Percentiles rank a stretch among this genome's conserved stretches.
These are phyloP conservation scores for Alexandromys fortis DNA, from an alignment of 2,113 vertebrate species.

Conservation along the genomic window DNA sequence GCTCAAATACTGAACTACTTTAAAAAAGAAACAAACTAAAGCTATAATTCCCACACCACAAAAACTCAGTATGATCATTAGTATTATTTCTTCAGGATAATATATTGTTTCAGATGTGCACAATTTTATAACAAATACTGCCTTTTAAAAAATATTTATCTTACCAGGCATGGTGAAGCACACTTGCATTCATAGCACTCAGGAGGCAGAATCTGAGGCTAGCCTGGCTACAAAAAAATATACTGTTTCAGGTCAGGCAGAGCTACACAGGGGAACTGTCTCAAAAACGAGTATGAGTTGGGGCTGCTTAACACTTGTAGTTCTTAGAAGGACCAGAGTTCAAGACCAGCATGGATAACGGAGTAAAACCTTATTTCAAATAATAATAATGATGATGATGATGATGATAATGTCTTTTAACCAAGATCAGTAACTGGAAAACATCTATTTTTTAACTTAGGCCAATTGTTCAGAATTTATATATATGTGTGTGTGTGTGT, in stretches of 20 bases:
- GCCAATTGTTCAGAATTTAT: neutral
- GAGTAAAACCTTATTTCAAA: neutral
- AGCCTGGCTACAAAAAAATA: neutral
- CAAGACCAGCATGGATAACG: neutral
- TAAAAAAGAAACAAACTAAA: neutral
- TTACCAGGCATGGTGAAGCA: neutral
- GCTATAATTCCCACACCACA: neutral
- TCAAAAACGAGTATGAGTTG: neutral
- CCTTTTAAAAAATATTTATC: constrained; percentile 13
- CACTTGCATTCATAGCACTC: neutral
- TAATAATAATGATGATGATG: neutral
- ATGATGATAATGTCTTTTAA: neutral
- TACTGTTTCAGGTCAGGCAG: neutral
- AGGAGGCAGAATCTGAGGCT: neutral
- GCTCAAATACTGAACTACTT: neutral
- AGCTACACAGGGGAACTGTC: neutral
- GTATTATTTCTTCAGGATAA: neutral
- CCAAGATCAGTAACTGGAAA: constrained; percentile 44
- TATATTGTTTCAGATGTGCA: constrained; percentile 49
- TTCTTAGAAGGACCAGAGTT: neutral
- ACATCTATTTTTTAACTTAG: neutral
- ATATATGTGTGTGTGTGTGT: neutral
- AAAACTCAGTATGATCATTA: constrained; percentile 10
- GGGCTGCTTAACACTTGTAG: neutral
- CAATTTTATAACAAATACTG: constrained; percentile 32